Base-by-base conservation (phyloP, 2,888 invertebrate genomes). In the Masnerella sp. region DNA sequence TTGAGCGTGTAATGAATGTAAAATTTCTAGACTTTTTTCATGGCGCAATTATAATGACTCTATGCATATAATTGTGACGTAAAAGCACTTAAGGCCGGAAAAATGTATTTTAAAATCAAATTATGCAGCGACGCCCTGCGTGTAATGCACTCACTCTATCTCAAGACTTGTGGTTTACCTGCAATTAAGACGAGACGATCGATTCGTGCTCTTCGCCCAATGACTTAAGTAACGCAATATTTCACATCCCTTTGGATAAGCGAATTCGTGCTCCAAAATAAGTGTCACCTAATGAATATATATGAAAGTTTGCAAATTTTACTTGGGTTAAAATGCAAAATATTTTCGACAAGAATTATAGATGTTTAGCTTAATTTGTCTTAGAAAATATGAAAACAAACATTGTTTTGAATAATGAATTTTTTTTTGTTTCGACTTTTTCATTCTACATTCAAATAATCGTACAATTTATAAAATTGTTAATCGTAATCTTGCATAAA, bases 111-210 rank as follows among this genome's bases (percentile, higher is more conserved):
- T 52, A 58, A 56, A 71, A 71, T 52, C 25, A 17, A 52, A 64
- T 71, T 59, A 65, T 17, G 11, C 1, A 38, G 36, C 30, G 52
- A 58, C 71, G 51, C 59, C 32, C 59, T 32, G 22, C 52, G 45
- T 56, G 51, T 51, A 65, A 65, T 54, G 65, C 22, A 58, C 52
- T 65, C 22, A 8, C 42, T 59, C 34, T 42, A 56, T 62, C 58
- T 64, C 32, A 52, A 65, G 59, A 64, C 64, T 45, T 65, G 71
- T 36, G 71, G 71, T 71, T 14, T 71, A 71, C 71, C 64, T 65
- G 43, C 64, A 64, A 71, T 71, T 71, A 71, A 64, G 71, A 65
- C 51, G 43, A 51, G 52, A 42, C 70, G 56, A 65, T 71, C 64
- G 64, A 71, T 71, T 71, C 40, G 12, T 11, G 45, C 64, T 71